Conservation (phyloP, 2,888 invertebrate species). For the Clanis bilineata region DNA sequence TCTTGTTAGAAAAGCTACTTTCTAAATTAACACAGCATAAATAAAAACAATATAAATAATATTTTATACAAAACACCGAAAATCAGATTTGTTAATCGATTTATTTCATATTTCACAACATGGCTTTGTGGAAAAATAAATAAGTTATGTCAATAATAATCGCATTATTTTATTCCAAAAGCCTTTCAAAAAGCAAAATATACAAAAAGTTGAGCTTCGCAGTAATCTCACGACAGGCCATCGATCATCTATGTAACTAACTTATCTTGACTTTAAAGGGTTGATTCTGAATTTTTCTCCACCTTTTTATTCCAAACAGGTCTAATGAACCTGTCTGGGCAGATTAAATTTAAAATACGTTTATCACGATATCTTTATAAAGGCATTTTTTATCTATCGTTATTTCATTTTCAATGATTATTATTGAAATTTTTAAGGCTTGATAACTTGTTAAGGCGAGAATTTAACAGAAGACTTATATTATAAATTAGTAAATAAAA, state of each 20-base stretch:
- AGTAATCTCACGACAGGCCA: constrained; percentile 33
- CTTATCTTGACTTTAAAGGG: constrained; percentile 43
- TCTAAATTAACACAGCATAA: no score
- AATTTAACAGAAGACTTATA: no score
- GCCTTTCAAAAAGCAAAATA: neutral
- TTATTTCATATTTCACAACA: neutral
- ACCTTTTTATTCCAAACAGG: constrained; percentile 29
- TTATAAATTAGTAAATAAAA: no score
- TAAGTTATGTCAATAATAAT: neutral
- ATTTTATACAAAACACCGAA: neutral
- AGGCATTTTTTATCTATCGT: neutral
- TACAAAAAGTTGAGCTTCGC: neutral
- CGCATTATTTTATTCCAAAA: neutral
- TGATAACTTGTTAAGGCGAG: no score
- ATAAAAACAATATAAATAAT: no score
- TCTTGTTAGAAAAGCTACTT: no score
- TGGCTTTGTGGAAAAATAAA: neutral
- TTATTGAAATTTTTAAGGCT: no score
- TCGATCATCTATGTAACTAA: constrained; percentile 50
- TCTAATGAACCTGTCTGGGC: constrained; percentile 15
- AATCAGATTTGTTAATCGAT: neutral
- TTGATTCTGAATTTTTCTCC: constrained; percentile 36
- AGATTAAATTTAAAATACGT: neutral
- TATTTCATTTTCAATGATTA: neutral
- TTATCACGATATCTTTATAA: neutral